Conservation (phyloP, 2,113 vertebrate species). For the Tetraodon nigroviridis region DNA sequence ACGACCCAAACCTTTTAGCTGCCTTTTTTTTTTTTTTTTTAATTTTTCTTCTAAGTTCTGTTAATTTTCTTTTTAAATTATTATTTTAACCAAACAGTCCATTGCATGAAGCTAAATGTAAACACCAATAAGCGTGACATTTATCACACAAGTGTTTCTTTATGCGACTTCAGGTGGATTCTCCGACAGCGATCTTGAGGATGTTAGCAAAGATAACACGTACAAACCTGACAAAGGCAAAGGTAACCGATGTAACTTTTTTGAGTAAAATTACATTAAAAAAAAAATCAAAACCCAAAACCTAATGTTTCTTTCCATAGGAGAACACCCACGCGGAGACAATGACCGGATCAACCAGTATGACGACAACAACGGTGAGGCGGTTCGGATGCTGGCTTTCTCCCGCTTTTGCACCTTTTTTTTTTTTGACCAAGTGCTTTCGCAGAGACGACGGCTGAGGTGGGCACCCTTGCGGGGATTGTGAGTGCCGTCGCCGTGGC, state of each 20-base stretch:
- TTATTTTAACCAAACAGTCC: no score
- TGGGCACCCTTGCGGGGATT: conserved; percentile 87
- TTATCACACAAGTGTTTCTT: no score
- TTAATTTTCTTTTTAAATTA: no score
- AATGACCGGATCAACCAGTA: conserved; percentile 19
- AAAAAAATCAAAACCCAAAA: background rate
- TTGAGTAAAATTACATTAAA: background rate
- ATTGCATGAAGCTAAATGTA: no score
- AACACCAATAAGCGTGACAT: no score
- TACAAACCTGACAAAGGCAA: conserved; percentile 86
- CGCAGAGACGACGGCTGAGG: conserved; percentile 68
- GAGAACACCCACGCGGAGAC: conserved; percentile 7
- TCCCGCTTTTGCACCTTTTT: background rate
- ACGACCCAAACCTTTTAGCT: no score
- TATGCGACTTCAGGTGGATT: conserved; percentile 54
- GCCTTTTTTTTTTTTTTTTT: no score
- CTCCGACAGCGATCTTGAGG: conserved; percentile 76
- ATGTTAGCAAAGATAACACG: conserved; percentile 42
- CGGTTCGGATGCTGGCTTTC: background rate
- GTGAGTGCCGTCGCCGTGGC: conserved; percentile 87
- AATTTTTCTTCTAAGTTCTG: no score
- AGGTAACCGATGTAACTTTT: conserved; percentile 62
- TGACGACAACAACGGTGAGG: conserved; percentile 37
- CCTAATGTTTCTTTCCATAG: conserved; percentile 11
- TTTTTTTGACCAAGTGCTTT: background rate